Base-by-base conservation (phyloP, 2,113 vertebrate species). In the Myocastor coypus region DNA sequence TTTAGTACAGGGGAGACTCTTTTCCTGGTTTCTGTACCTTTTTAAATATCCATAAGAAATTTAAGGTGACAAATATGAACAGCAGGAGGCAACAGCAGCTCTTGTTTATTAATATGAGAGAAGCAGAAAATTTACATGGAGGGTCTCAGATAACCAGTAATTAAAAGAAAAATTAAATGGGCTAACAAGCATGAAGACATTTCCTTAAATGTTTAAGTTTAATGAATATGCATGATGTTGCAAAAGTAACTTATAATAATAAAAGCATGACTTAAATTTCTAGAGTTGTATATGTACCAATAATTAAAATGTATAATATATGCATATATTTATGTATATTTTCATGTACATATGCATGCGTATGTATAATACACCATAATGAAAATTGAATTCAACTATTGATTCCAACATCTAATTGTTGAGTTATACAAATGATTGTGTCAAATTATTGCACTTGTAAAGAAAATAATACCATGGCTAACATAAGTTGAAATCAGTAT, bases 101-200 rank as follows among this genome's bases (percentile, higher is more conserved):
- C n/a, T 75, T 59, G 22, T n/a, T 75, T 24, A 46, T 75, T 86
- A 83, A 57, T 63, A 1, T 85, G 22, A 64, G 32, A n/a, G 37
- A 68, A 20, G 26, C 4, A 57, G 32, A n/a, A 1, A 16, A 28
- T 64, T 87, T 83, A 89, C n/a, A 52, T 30, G 12, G 66, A 52
- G 16, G 14, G 13, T 69, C 46, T 61, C 69, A 85, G 24, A 0
- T 40, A 83, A 19, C 20, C 42, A 68, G 16, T 73, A 85, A 97
- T 75, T 96, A 80, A 94, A 68, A 94, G 55, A 92, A 91, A 94
- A 91, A 85, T 63, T 83, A n/a, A 90, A 78, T 63, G 90, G 22
- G 22, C 4, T 63, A 40, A 93, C 87, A 10, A 82, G 30, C 66
- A 57, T 88, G 34, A 88, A 91, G 46, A 40, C 78, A 81, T n/a